phyloP scores from a whole-genome alignment of 2,888 invertebrate species.

The Lochmaea capreae region DNA sequence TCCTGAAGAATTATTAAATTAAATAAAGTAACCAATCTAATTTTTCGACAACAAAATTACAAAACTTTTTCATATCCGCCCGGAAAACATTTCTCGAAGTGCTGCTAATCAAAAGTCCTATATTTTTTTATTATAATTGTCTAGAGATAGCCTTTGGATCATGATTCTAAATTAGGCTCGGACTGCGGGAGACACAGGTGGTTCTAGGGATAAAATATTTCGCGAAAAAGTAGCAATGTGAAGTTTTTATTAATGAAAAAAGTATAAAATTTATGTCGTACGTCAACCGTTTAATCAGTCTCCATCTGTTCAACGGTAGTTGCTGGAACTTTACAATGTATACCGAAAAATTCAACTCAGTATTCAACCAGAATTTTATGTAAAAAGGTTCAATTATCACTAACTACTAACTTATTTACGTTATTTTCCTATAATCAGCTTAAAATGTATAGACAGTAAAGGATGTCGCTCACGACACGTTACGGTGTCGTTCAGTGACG shows the following conservation, averaged over 20 bases:
- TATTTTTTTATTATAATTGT: conserved; percentile 18
- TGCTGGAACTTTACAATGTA: background rate
- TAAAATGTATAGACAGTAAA: too few relatives aligned
- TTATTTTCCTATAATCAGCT: too few relatives aligned
- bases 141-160: background rate
- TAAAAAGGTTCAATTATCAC: background rate
- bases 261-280: conserved; percentile 14
- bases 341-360: too few relatives aligned
- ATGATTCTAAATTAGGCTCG: conserved; percentile 17
- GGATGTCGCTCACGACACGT: too few relatives aligned
- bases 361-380: too few relatives aligned
- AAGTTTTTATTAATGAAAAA: conserved; percentile 25
- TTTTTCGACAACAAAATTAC: too few relatives aligned
- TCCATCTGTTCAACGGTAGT: background rate
- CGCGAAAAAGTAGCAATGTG: background rate
- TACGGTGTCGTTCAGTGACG: too few relatives aligned
- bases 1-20: too few relatives aligned
- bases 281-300: background rate
- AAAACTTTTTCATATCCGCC: too few relatives aligned
- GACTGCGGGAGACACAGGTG: conserved; percentile 17
- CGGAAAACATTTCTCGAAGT: background rate
- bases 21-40: too few relatives aligned
- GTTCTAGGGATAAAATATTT: background rate
- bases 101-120: conserved; percentile 9
- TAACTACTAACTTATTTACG: too few relatives aligned